Evolutionary conservation across 1,140 invertebrate genomes (phyloP).

Genomic region (Sesamia nonagrioides): DNA sequence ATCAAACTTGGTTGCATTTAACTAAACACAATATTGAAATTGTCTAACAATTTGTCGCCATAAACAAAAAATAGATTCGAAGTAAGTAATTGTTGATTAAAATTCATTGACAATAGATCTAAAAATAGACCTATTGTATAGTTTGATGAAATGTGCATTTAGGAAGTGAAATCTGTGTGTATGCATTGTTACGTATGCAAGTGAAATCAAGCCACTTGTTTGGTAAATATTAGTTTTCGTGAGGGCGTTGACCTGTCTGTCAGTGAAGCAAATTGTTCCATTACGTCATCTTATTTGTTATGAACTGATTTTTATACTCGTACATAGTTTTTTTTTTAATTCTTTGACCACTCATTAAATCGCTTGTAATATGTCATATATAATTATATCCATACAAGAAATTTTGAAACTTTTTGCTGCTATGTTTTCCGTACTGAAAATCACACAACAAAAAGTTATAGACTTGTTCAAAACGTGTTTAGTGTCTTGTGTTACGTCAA

Average conservation of each 20-base stretch:
- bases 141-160: slow-evolving; percentile 6
- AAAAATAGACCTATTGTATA: slow-evolving; percentile 5
- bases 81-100: neutral
- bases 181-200: slow-evolving; percentile 33
- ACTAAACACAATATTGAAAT: neutral
- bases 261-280: neutral
- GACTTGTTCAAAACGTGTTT: too few relatives aligned
- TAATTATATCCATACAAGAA: too few relatives aligned
- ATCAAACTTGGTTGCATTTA: neutral
- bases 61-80: neutral
- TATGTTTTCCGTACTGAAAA: too few relatives aligned
- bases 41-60: neutral
- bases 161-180: slow-evolving; percentile 8
- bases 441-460: too few relatives aligned
- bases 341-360: too few relatives aligned
- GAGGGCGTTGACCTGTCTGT: neutral
- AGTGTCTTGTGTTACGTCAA: too few relatives aligned
- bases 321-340: neutral
- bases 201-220: slow-evolving; percentile 24
- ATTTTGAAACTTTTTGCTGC: too few relatives aligned
- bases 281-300: neutral
- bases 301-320: neutral
- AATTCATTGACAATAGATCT: neutral
- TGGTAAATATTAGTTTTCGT: slow-evolving; percentile 21
- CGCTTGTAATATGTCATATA: too few relatives aligned